Conservation (phyloP, 2,888 invertebrate genomes). For the Enchytraeus crypticus region DNA sequence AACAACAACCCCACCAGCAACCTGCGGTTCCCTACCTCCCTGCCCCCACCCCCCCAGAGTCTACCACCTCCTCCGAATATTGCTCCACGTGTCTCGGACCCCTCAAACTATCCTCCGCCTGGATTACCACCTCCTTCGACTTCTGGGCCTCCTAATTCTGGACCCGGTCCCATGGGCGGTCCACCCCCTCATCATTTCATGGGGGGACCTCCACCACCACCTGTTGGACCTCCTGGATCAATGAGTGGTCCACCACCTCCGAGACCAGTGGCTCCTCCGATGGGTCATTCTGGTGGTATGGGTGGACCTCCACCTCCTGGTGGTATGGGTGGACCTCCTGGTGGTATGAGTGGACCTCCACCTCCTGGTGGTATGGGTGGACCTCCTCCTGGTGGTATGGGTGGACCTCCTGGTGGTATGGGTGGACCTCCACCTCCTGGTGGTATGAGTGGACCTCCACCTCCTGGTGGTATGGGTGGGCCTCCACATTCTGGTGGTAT, state of each 20-base stretch:
- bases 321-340: conserved; percentile 11
- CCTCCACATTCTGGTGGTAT: conserved; percentile 5
- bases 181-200: conserved; percentile 9
- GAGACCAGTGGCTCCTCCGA: conserved; percentile 36
- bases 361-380: conserved; percentile 9
- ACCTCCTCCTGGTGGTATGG: conserved; percentile 19
- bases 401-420: conserved; percentile 5
- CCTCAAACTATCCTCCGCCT: conserved; percentile 1
- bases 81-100: not conserved
- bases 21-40: not conserved
- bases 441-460: not conserved
- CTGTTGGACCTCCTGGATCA: conserved; percentile 21
- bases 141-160: conserved; percentile 21
- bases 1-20: not conserved
- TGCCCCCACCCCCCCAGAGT: conserved; percentile 7
- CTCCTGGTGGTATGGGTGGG: not conserved
- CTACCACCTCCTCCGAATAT: not conserved
- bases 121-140: conserved; percentile 5
- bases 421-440: not conserved
- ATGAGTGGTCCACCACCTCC: conserved; percentile 19
- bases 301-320: conserved; percentile 33
- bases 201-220: conserved; percentile 17
- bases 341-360: conserved; percentile 4
- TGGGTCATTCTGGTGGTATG: conserved; percentile 17
- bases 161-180: too few species aligned